phyloP scores from a whole-genome alignment of 2,888 invertebrate genomes.

The Odontocerum albicorne region DNA sequence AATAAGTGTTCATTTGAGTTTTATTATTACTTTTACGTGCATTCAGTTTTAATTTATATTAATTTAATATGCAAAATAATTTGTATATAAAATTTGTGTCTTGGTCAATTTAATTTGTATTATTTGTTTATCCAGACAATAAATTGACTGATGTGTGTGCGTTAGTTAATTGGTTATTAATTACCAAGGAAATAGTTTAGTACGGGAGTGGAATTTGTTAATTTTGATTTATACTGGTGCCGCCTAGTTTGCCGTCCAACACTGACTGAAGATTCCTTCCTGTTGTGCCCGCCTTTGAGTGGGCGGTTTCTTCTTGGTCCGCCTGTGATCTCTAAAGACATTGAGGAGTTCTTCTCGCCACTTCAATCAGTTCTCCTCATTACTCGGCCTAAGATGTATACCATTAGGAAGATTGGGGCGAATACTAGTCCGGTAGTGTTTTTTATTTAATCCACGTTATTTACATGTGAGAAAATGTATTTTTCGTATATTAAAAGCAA shows the following conservation, averaged over 20 bases:
- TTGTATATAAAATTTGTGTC: too few relatives aligned
- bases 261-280: background rate
- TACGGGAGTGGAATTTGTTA: constrained; percentile 1
- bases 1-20: too few relatives aligned
- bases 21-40: too few relatives aligned
- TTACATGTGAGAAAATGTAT: constrained; percentile 26
- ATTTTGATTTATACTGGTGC: constrained; percentile 6
- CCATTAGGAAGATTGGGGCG: constrained; percentile 18
- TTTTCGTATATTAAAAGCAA: too few relatives aligned
- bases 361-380: too few relatives aligned
- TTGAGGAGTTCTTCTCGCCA: too few relatives aligned
- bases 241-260: constrained; percentile 1
- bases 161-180: constrained; percentile 12
- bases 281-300: background rate
- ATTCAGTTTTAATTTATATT: too few relatives aligned
- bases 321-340: background rate
- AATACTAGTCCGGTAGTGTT: constrained; percentile 22
- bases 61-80: too few relatives aligned
- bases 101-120: too few relatives aligned
- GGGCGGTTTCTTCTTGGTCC: background rate
- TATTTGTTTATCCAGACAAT: too few relatives aligned
- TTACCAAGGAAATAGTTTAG: constrained; percentile 1
- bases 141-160: too few relatives aligned
- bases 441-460: constrained; percentile 28
- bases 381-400: constrained; percentile 18